phyloP scores from a whole-genome alignment of 2,113 vertebrate species.

The Suncus etruscus region DNA sequence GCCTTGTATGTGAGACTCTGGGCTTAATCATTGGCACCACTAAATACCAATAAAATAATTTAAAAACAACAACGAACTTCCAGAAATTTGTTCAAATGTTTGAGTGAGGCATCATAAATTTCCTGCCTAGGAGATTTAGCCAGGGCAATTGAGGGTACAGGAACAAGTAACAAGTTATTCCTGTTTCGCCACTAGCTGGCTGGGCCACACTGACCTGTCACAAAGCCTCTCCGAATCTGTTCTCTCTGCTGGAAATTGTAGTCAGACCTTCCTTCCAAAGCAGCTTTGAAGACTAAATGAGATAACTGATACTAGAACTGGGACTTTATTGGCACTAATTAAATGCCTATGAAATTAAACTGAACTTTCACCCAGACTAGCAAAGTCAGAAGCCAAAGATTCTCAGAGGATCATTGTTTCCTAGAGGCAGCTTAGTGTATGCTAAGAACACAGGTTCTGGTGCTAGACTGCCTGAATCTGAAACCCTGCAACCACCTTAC shows the following conservation, averaged over 20 bases:
- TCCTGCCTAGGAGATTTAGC: not conserved
- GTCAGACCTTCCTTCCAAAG: not conserved
- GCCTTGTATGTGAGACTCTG: not conserved
- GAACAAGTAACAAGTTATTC: not conserved
- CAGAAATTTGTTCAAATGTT: slow-evolving; percentile 19
- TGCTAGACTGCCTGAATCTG: not conserved
- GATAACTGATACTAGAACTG: not conserved
- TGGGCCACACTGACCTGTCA: not conserved
- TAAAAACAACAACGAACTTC: too few species aligned
- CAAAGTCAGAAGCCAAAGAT: slow-evolving; percentile 7
- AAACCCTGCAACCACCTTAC: not conserved
- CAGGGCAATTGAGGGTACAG: not conserved
- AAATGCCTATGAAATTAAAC: slow-evolving; percentile 20
- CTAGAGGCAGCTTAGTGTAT: not conserved
- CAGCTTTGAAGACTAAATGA: not conserved
- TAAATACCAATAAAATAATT: not conserved
- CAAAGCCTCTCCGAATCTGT: not conserved
- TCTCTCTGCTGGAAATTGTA: not conserved
- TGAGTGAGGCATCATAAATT: slow-evolving; percentile 8
- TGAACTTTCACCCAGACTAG: not conserved
- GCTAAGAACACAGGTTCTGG: not conserved
- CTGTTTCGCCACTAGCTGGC: not conserved
- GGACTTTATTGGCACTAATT: not conserved
- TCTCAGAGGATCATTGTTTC: not conserved
- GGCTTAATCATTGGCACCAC: not conserved